phyloP scores from a whole-genome alignment of 2,888 invertebrate genomes.

The Blomia tropicalis region DNA sequence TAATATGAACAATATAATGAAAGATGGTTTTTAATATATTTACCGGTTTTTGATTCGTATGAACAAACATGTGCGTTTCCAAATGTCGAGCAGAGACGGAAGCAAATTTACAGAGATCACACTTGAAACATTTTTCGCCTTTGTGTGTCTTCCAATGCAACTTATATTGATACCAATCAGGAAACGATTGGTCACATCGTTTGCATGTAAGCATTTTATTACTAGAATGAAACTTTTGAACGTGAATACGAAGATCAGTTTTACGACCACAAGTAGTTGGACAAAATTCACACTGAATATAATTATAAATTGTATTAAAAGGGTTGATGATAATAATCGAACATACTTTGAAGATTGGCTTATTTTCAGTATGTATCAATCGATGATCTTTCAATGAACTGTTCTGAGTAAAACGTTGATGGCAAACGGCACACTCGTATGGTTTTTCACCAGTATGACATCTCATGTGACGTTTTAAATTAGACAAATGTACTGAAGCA shows the following conservation, averaged over 20 bases:
- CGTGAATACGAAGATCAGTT: slow-evolving; percentile 85
- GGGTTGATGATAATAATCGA: no score
- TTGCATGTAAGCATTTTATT: slow-evolving; percentile 80
- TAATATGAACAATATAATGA: not conserved
- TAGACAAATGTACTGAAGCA: slow-evolving; percentile 86
- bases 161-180: slow-evolving; percentile 53
- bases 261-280: slow-evolving; percentile 91
- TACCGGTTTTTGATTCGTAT: slow-evolving; percentile 75
- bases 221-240: slow-evolving; percentile 84
- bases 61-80: slow-evolving; percentile 83
- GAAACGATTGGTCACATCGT: slow-evolving; percentile 76
- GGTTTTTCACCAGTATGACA: slow-evolving; percentile 79
- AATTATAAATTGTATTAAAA: not conserved
- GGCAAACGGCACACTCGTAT: slow-evolving; percentile 53
- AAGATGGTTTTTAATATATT: slow-evolving; percentile 38
- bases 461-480: slow-evolving; percentile 79
- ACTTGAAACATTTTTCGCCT: slow-evolving; percentile 89
- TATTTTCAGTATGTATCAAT: slow-evolving; percentile 71
- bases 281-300: slow-evolving; percentile 71
- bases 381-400: slow-evolving; percentile 87
- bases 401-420: slow-evolving; percentile 82
- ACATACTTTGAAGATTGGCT: slow-evolving; percentile 49
- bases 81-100: slow-evolving; percentile 79
- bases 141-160: slow-evolving; percentile 70
- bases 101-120: slow-evolving; percentile 80